A percentile compares a stretch with the other conserved stretches of the same genome.
Conservation (phyloP, 2,797 vertebrate genomes). For the Macrochelys suwanniensis region DNA sequence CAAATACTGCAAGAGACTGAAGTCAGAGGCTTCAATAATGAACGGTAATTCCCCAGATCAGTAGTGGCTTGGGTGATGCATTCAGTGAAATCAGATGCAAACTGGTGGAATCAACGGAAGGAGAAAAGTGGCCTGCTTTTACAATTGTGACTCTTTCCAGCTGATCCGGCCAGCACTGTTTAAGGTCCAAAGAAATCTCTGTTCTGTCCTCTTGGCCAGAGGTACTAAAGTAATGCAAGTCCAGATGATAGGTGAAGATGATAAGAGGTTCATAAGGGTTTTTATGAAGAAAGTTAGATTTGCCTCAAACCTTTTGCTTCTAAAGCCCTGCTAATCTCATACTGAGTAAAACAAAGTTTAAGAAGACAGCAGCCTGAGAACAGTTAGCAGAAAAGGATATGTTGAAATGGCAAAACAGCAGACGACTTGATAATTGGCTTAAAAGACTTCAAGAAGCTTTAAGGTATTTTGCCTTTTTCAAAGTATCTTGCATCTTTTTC, state of each 20-base stretch:
- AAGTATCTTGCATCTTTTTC: slow-evolving; percentile 17
- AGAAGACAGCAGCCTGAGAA: slow-evolving; percentile 24
- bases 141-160: slow-evolving; percentile 1
- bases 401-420: slow-evolving; percentile 34
- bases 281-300: slow-evolving; percentile 44
- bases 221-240: slow-evolving; percentile 19
- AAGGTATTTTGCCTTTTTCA: neutral
- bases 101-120: neutral
- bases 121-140: neutral
- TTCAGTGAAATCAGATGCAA: neutral
- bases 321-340: slow-evolving; percentile 33
- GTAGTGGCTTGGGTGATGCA: neutral
- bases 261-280: slow-evolving; percentile 9
- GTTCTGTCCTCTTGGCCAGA: slow-evolving; percentile 35
- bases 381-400: neutral
- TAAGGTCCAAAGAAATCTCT: slow-evolving; percentile 18
- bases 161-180: slow-evolving; percentile 26
- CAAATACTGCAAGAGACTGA: neutral
- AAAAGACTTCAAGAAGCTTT: slow-evolving; percentile 35
- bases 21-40: neutral
- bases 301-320: neutral
- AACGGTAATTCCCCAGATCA: neutral
- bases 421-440: slow-evolving; percentile 9
- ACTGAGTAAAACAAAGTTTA: slow-evolving; percentile 22
- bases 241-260: slow-evolving; percentile 33